These are phyloP conservation scores for Drosophila carrolli DNA, from an alignment of 1,140 invertebrate genomes.

Conservation along the genomic window DNA sequence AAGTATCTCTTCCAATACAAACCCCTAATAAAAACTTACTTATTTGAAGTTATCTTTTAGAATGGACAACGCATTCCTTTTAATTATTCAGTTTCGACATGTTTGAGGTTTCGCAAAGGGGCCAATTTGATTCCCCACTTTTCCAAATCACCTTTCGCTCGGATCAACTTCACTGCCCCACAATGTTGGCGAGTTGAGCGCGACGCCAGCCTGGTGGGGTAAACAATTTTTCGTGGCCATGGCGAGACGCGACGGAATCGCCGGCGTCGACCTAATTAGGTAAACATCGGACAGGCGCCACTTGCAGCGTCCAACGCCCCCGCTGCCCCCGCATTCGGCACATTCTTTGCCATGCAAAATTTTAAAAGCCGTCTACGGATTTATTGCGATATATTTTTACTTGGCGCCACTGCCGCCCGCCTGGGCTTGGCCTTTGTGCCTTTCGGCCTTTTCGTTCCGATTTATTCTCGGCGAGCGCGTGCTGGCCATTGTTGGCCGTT, in stretches of 20 bases:
- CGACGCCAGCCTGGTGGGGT: constrained; percentile 38
- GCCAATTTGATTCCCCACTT: constrained; percentile 11
- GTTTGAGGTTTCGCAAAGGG: constrained; percentile 10
- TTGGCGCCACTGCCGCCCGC: constrained; percentile 41
- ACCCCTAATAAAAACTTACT: no score
- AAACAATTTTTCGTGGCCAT: constrained; percentile 56
- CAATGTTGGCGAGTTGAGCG: constrained; percentile 25
- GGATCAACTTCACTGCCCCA: constrained; percentile 25
- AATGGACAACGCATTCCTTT: no score
- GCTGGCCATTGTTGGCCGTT: constrained; percentile 28
- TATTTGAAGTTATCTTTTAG: no score
- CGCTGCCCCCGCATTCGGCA: constrained; percentile 14
- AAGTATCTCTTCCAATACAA: no score
- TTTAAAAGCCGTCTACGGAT: constrained; percentile 60
- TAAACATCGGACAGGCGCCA: constrained; percentile 69
- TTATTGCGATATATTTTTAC: constrained; percentile 65
- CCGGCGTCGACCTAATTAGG: constrained; percentile 68
- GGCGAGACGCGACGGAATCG: constrained; percentile 53
- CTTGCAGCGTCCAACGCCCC: constrained; percentile 51
- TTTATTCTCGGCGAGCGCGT: constrained; percentile 37
- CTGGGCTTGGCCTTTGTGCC: constrained; percentile 50
- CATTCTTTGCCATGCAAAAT: constrained; percentile 57
- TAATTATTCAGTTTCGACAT: not conserved
- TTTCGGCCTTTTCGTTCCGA: constrained; percentile 43
- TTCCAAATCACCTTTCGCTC: constrained; percentile 29